Base-by-base conservation (phyloP, 2,888 invertebrate species). In the Drosophila meridionalis region DNA sequence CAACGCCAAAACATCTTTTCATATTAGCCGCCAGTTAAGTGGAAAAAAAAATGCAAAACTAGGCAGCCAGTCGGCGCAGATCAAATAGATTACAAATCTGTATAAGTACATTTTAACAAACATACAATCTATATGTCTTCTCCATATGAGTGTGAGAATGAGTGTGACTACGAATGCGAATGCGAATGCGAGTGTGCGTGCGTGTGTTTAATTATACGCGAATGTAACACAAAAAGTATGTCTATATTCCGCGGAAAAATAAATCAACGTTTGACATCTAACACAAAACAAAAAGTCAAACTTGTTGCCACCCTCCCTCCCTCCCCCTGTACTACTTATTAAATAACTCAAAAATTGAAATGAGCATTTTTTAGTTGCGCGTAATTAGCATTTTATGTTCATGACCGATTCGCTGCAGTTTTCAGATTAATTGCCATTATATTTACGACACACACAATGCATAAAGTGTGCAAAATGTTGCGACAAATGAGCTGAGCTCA, bases 341-440 rank as follows among this genome's bases (percentile, higher is more conserved):
- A 73, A 83, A 80, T 73, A 76, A 86, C 65, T 72, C 53, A 72
- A 73, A 68, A 76, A 32, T 63, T 45, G 60, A 81, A 79, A 76
- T 76, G 73, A 67, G 72, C 66, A 73, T 75, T 77, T 78, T 78
- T 78, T 66, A 73, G 79, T 62, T 76, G 79, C 77, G 73, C 42
- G 73, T 82, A 83, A 87, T 87, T 85, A 87, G 86, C 83, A 83
- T 86, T 83, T 87, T 71, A 76, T 83, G 76, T 76, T 81, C 82
- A 81, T 79, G 85, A 73, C 63, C 81, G 72, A 84, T 82, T 82
- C 73, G 71, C 73, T 78, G 87, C 83, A 85, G 70, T 84, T 85
- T 77, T 76, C 75, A 77, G 76, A 85, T 87, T 87, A 85, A 87
- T 87, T 87, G 85, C 74, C 78, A 70, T 64, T 78, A 82, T 82